Percentiles rank a stretch among this genome's conserved stretches.
Conservation (phyloP, 2,888 invertebrate species). For the Gandaritis pyraliata region DNA sequence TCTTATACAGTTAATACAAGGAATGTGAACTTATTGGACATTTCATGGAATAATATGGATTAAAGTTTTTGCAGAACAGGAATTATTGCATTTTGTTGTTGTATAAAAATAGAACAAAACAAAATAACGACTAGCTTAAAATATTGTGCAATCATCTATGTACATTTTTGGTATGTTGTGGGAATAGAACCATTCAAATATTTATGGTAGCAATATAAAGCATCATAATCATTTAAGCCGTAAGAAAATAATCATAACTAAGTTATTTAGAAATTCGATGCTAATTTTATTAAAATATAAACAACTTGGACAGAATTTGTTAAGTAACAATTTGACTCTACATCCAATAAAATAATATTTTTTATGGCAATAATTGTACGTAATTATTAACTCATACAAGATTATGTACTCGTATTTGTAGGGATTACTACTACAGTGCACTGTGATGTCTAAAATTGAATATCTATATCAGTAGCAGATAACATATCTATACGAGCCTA, state of each 20-base stretch:
- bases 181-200: slow-evolving; percentile 34
- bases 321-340: slow-evolving; percentile 53
- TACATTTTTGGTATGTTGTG: slow-evolving; percentile 70
- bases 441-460: slow-evolving; percentile 60
- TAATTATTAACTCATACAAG: slow-evolving; percentile 38
- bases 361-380: slow-evolving; percentile 61
- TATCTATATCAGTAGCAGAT: slow-evolving; percentile 68
- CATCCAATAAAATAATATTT: slow-evolving; percentile 36
- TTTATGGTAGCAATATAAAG: slow-evolving; percentile 28
- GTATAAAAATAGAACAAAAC: slow-evolving; percentile 21
- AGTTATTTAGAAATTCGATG: slow-evolving; percentile 32
- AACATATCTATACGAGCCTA: slow-evolving; percentile 61
- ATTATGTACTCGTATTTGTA: slow-evolving; percentile 21
- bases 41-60: neutral
- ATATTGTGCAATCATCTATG: slow-evolving; percentile 59
- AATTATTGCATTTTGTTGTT: slow-evolving; percentile 5
- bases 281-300: slow-evolving; percentile 28
- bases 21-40: slow-evolving; percentile 34
- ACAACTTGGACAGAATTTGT: slow-evolving; percentile 61
- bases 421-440: slow-evolving; percentile 40
- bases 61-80: neutral
- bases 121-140: slow-evolving; percentile 60
- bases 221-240: neutral
- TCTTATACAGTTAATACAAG: slow-evolving; percentile 20
- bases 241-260: slow-evolving; percentile 18